Percentiles rank a stretch among this genome's conserved stretches.
Evolutionary conservation across 1,140 invertebrate genomes (phyloP).

Genomic region (Rhagoletis zephyria): DNA sequence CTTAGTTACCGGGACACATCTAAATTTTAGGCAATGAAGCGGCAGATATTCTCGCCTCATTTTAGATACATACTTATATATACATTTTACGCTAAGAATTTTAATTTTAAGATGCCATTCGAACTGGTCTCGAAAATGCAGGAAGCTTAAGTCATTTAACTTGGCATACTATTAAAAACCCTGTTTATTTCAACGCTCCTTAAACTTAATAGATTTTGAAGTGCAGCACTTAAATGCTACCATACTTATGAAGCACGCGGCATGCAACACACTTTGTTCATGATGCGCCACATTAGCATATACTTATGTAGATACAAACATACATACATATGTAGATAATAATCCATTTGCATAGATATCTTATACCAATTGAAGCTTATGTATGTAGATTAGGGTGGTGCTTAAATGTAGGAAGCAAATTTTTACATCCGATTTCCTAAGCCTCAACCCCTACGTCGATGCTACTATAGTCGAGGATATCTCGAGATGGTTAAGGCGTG

Average conservation of each 20-base stretch:
- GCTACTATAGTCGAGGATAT: background rate
- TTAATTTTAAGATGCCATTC: no score
- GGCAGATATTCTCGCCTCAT: no score
- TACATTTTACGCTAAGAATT: no score
- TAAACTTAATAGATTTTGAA: conserved; percentile 16
- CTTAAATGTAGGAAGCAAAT: no score
- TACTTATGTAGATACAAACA: conserved; percentile 8
- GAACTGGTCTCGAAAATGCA: no score
- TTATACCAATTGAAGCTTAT: background rate
- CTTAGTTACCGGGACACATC: no score
- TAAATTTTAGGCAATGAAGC: no score
- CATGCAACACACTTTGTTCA: background rate
- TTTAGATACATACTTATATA: no score
- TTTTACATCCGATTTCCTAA: no score
- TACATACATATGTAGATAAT: background rate
- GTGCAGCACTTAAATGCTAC: background rate
- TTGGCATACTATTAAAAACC: background rate
- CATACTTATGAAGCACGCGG: background rate
- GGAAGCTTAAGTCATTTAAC: no score
- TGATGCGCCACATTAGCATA: conserved; percentile 7
- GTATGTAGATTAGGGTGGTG: background rate
- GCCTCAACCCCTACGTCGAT: no score
- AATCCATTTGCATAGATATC: no score
- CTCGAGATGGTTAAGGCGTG: background rate
- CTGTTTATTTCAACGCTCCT: background rate